phyloP scores from a whole-genome alignment of 2,888 invertebrate genomes.

The Tenthredo mesomela region DNA sequence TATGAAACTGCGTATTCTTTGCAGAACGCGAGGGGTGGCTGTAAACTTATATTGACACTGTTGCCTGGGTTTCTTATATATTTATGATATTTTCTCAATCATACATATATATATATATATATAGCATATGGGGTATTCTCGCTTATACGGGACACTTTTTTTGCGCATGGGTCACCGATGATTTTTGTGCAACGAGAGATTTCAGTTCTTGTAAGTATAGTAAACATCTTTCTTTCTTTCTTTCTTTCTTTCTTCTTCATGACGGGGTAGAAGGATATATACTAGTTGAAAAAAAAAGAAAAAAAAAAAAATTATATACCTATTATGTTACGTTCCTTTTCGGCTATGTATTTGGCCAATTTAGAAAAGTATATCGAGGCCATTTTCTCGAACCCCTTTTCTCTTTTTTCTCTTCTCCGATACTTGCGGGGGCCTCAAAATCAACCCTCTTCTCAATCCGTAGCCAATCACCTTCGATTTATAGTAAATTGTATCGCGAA shows the following conservation, averaged over 20 bases:
- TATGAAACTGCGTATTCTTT: neutral
- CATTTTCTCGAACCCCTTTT: neutral
- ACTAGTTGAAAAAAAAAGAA: neutral
- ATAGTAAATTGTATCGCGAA: slow-evolving; percentile 38
- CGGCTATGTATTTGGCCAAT: neutral
- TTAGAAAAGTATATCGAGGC: neutral
- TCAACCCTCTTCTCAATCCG: slow-evolving; percentile 13
- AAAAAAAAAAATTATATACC: neutral
- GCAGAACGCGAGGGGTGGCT: neutral
- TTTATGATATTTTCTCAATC: neutral
- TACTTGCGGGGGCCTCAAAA: neutral
- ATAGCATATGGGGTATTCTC: no score
- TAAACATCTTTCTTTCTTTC: neutral
- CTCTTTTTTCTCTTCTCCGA: neutral
- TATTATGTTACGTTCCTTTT: neutral
- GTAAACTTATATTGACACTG: neutral
- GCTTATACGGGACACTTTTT: no score
- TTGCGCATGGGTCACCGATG: no score
- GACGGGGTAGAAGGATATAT: neutral
- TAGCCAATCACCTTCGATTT: slow-evolving; percentile 38
- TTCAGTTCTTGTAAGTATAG: no score
- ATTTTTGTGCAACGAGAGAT: no score
- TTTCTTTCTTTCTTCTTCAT: neutral
- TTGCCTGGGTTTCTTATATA: neutral
- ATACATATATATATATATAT: no score